Percentiles rank a stretch among this genome's conserved stretches.
phyloP scores from a whole-genome alignment of 2,888 invertebrate species.

The Alloscopus bannaensis region DNA sequence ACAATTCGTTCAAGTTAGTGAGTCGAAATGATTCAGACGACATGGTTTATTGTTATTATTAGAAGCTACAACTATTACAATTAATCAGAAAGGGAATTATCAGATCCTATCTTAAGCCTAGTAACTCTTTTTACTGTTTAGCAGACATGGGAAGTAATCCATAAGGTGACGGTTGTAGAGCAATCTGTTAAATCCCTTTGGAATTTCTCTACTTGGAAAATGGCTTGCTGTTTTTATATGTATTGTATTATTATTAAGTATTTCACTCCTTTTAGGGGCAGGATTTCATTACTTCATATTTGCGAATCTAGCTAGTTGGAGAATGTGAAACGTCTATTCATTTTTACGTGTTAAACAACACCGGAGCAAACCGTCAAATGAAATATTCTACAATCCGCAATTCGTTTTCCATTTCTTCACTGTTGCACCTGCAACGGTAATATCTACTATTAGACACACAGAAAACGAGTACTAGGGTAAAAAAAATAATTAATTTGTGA shows the following conservation, averaged over 20 bases:
- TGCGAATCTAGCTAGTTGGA: slow-evolving; percentile 29
- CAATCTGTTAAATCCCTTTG: slow-evolving; percentile 3
- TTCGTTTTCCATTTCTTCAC: not conserved
- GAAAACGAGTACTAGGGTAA: not conserved
- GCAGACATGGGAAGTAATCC: slow-evolving; percentile 24
- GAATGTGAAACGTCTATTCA: slow-evolving; percentile 26
- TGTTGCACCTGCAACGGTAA: slow-evolving; percentile 11
- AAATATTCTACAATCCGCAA: slow-evolving; percentile 3
- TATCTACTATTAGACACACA: not conserved
- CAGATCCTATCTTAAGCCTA: slow-evolving; percentile 33
- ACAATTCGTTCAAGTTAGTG: slow-evolving; percentile 29
- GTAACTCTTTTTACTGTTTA: slow-evolving; percentile 14
- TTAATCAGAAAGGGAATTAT: slow-evolving; percentile 29
- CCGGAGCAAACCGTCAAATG: slow-evolving; percentile 27
- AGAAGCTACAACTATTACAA: slow-evolving; percentile 15
- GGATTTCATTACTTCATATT: slow-evolving; percentile 17
- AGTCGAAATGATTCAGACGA: slow-evolving; percentile 24
- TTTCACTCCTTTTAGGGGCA: slow-evolving; percentile 29
- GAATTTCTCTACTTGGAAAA: too few species aligned
- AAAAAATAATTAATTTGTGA: not conserved
- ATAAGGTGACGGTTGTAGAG: slow-evolving; percentile 15
- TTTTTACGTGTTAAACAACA: slow-evolving; percentile 16
- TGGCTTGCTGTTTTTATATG: too few species aligned
- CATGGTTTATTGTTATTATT: slow-evolving; percentile 22
- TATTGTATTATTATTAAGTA: slow-evolving; percentile 13